phyloP scores from a whole-genome alignment of 2,113 vertebrate species.

The Pyrgilauda ruficollis region DNA sequence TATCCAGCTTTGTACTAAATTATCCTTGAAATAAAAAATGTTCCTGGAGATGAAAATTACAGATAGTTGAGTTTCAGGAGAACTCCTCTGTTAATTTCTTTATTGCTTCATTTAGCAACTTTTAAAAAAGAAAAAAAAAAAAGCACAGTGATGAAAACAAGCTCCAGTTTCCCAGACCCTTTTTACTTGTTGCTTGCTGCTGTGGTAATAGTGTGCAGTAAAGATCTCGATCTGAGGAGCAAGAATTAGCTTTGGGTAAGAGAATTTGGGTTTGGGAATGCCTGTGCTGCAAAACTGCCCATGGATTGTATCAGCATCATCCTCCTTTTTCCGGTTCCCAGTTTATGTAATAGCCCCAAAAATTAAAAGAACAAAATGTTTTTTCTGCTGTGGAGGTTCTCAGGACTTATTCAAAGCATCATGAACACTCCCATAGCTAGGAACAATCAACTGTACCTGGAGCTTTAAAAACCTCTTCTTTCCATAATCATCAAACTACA shows the following conservation, averaged over 20 bases:
- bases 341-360: neutral
- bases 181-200: neutral
- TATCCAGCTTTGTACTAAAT: slow-evolving; percentile 49
- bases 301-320: neutral
- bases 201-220: neutral
- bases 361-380: neutral
- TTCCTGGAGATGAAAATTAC: neutral
- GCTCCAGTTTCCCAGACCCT: neutral
- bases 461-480: neutral
- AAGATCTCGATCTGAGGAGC: neutral
- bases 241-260: neutral
- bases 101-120: neutral
- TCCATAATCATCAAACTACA: neutral
- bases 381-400: neutral
- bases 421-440: neutral
- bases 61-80: neutral
- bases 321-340: neutral
- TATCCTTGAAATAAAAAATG: slow-evolving; percentile 54
- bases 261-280: neutral
- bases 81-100: neutral
- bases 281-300: neutral
- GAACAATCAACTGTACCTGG: neutral
- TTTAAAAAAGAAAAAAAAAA: neutral
- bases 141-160: neutral
- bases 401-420: neutral